Base-by-base conservation (phyloP, 2,888 invertebrate species). In the Globia sparganii region DNA sequence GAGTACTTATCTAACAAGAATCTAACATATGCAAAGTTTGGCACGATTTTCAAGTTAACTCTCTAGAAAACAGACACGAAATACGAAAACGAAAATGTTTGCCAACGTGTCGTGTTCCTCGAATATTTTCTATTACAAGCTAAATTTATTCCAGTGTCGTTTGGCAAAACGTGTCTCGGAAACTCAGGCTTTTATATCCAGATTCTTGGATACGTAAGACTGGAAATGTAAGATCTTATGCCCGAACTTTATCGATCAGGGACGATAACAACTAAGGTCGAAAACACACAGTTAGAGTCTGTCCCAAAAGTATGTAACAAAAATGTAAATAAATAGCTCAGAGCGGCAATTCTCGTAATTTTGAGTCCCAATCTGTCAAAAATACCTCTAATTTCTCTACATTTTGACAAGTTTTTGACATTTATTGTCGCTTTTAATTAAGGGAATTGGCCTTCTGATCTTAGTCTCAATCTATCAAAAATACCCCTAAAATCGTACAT, bases 11-110 rank as follows among this genome's bases (percentile, higher is more conserved):
- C 40, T 69, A 72, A 77, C 79, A 49, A 21, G 67, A 40, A 58
- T 68, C 77, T 72, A 78, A 65, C 58, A 53, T 81, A 72, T 59
- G 65, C 68, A 78, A 83, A 69, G 49, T 61, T 78, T 83, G 81
- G 81, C 79, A 78, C 79, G 68, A 69, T 56, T 72, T 46, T 69
- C 61, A 83, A 69, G 64, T 69, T 56, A 78, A 65, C 58, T 49
- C 4, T 28, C 28, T 58, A 59, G 46, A 66, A 80, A 68, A 69
- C 49, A 77, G 21, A 75, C 69, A 56, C 56, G 25, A 53, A 65
- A 76, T 58, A 49, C 37, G 56, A 37, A 67, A 56, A 64, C 62
- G 31, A 59, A 43, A 78, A 81, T 83, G 40, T 83, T 72, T 83
- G 69, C 79, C 84, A 78, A 66, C 34, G 25, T 65, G 5, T 72